A percentile compares a stretch with the other conserved stretches of the same genome.
phyloP scores from a whole-genome alignment of 2,888 invertebrate species.

The Panorpa germanica region DNA sequence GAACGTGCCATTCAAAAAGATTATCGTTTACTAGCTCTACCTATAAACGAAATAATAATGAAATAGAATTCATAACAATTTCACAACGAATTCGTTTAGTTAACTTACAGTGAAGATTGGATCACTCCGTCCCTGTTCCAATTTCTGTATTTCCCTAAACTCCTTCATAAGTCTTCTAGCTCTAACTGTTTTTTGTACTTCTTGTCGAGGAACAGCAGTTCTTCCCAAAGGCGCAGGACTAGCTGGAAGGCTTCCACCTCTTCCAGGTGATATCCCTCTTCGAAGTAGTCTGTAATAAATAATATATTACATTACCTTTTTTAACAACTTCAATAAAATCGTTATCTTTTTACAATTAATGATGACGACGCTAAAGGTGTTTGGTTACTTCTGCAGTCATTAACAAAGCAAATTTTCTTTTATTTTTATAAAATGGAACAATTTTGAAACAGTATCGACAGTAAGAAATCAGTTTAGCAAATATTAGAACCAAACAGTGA shows the following conservation, averaged over 20 bases:
- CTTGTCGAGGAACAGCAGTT: conserved; percentile 27
- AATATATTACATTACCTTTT: neutral
- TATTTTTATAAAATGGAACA: no score
- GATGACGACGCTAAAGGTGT: no score
- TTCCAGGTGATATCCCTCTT: conserved; percentile 23
- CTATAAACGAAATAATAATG: conserved; percentile 18
- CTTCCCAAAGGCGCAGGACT: conserved; percentile 24
- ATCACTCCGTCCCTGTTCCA: conserved; percentile 46
- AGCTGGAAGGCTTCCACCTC: conserved; percentile 27
- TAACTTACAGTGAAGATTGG: conserved; percentile 49
- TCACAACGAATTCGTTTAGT: neutral
- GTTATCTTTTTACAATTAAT: conserved; percentile 2
- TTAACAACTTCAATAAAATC: conserved; percentile 12
- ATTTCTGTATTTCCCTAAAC: conserved; percentile 56
- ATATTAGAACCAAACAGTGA: no score
- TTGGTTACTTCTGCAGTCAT: no score
- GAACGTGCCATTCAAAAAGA: conserved; percentile 75
- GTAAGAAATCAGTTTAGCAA: no score
- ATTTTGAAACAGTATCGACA: no score
- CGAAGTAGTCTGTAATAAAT: conserved; percentile 8
- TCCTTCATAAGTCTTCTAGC: conserved; percentile 74
- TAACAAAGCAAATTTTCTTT: no score
- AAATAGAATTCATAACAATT: neutral
- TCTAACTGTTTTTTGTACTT: conserved; percentile 43
- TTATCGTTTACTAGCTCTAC: conserved; percentile 73